phyloP scores from a whole-genome alignment of 2,113 vertebrate genomes.

The Seriola dumerili region DNA sequence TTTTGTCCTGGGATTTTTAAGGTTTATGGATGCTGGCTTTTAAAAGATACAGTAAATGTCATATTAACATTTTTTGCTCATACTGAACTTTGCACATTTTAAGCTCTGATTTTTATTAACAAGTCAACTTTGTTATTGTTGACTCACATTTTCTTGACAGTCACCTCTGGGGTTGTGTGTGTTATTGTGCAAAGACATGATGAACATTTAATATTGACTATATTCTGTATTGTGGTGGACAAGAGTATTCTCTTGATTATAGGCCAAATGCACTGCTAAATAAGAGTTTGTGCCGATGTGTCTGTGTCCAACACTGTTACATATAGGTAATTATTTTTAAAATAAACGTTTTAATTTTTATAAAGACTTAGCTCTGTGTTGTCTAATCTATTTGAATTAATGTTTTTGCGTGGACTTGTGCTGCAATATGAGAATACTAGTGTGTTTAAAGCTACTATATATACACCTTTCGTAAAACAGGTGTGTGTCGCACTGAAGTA shows the following conservation, averaged over 20 bases:
- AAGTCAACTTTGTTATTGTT: neutral
- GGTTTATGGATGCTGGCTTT: neutral
- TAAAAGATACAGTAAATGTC: neutral
- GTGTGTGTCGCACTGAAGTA: no score
- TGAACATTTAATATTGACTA: conserved; percentile 17
- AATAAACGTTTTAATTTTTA: conserved; percentile 39
- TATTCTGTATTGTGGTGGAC: neutral
- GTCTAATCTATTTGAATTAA: no score
- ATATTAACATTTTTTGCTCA: neutral
- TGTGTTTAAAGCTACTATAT: no score
- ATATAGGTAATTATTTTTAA: conserved; percentile 32
- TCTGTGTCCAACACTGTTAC: conserved; percentile 9
- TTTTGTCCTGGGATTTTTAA: conserved; percentile 6
- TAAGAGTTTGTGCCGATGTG: neutral
- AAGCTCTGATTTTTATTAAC: neutral
- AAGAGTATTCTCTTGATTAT: neutral
- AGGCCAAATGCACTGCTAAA: neutral
- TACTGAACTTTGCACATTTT: conserved; percentile 25
- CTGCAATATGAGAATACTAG: no score
- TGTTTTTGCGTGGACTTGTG: no score
- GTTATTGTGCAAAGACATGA: neutral
- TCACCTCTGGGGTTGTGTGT: conserved; percentile 13
- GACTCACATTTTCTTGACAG: neutral
- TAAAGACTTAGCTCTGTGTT: neutral
- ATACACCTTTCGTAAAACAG: no score